Evolutionary conservation across 2,888 invertebrate species (phyloP).

Genomic region (Heliconius ethilla): DNA sequence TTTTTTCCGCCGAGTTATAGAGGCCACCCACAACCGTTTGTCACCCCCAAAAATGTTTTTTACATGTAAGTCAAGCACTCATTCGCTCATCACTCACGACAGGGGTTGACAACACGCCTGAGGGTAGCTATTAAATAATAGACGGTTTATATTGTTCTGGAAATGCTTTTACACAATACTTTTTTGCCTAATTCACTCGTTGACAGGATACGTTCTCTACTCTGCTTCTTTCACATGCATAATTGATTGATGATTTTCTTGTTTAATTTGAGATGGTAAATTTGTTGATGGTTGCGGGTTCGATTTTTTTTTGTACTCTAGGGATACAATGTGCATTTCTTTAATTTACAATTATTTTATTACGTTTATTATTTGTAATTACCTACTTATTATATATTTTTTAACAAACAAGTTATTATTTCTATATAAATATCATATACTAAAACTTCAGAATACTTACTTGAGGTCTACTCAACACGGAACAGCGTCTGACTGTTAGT

Average conservation of each 20-base stretch:
- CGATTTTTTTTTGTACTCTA: too few species aligned
- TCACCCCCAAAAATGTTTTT: conserved; percentile 8
- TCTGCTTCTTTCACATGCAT: background rate
- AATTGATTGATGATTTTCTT: background rate
- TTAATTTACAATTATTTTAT: too few species aligned
- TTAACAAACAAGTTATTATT: too few species aligned
- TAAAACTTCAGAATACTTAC: too few species aligned
- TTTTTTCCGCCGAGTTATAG: too few species aligned
- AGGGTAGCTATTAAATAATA: conserved; percentile 36
- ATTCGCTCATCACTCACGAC: conserved; percentile 41
- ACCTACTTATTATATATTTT: too few species aligned
- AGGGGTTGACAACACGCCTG: conserved; percentile 40
- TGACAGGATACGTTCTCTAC: conserved; percentile 1
- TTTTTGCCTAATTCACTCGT: conserved; percentile 25
- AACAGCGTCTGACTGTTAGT: too few species aligned
- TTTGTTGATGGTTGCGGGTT: background rate
- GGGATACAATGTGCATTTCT: too few species aligned
- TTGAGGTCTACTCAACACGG: too few species aligned
- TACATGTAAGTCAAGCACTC: conserved; percentile 32
- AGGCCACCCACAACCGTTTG: too few species aligned
- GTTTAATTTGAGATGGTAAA: background rate
- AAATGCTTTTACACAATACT: conserved; percentile 25
- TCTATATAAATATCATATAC: too few species aligned
- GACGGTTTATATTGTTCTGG: conserved; percentile 17
- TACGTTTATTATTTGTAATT: too few species aligned